Conservation (phyloP, 1,140 invertebrate genomes). For the Bombus superbus region DNA sequence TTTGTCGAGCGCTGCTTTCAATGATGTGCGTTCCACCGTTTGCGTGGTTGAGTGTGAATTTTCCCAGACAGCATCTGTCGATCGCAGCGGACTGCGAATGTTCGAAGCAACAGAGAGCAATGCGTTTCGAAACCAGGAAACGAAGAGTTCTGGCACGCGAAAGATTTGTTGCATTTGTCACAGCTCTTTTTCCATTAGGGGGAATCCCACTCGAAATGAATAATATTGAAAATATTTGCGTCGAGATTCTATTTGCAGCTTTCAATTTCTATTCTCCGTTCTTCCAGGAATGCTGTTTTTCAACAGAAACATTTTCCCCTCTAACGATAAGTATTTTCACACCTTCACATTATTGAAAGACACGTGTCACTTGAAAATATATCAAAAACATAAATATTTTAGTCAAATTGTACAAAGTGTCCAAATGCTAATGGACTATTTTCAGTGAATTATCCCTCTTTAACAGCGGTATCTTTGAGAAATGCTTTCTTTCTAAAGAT, state of each 20-base stretch:
- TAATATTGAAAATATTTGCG: background rate
- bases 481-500: too few relatives aligned
- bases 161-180: background rate
- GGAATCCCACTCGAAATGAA: background rate
- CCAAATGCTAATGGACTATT: too few relatives aligned
- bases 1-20: background rate
- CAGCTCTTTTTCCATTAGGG: background rate
- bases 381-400: too few relatives aligned
- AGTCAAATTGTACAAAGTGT: background rate
- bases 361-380: too few relatives aligned
- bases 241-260: background rate
- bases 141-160: background rate
- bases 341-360: too few relatives aligned
- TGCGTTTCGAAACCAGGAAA: background rate
- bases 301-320: background rate
- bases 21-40: background rate
- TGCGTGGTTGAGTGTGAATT: background rate
- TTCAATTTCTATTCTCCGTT: background rate
- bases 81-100: background rate
- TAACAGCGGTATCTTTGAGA: too few relatives aligned
- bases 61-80: background rate
- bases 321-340: background rate
- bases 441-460: too few relatives aligned
- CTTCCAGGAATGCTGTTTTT: too few relatives aligned
- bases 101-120: background rate